phyloP scores from a whole-genome alignment of 2,888 invertebrate genomes.

The Microctonus aethiopoides region DNA sequence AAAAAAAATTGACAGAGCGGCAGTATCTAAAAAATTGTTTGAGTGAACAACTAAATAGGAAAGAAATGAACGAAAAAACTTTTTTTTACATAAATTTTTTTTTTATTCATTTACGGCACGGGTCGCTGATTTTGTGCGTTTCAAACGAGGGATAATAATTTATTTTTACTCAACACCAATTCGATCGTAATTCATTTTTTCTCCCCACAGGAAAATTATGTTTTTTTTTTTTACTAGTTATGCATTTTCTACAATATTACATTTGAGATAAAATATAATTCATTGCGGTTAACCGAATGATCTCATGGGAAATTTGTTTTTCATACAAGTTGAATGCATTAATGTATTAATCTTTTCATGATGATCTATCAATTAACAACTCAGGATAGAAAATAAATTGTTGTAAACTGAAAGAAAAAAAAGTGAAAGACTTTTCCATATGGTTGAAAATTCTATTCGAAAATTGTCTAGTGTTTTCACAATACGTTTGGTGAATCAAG shows the following conservation, averaged over 20 bases:
- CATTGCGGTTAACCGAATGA: too few species aligned
- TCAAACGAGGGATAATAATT: background rate
- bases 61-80: background rate
- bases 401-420: too few species aligned
- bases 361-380: too few species aligned
- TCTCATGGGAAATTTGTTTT: too few species aligned
- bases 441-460: too few species aligned
- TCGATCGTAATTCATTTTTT: background rate
- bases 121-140: background rate
- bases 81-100: constrained; percentile 7
- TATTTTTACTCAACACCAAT: background rate
- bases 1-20: background rate
- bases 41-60: background rate
- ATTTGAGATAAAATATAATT: background rate
- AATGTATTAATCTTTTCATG: background rate
- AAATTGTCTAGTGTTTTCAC: too few species aligned
- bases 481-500: constrained; percentile 37
- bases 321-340: too few species aligned
- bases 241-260: too few species aligned
- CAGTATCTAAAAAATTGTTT: background rate
- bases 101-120: background rate
- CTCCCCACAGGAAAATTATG: background rate
- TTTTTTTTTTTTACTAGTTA: background rate
- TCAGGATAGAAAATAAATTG: too few species aligned
- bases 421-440: too few species aligned